Conservation (phyloP, 2,797 vertebrate genomes). For the Alcedo quadribrachys region DNA sequence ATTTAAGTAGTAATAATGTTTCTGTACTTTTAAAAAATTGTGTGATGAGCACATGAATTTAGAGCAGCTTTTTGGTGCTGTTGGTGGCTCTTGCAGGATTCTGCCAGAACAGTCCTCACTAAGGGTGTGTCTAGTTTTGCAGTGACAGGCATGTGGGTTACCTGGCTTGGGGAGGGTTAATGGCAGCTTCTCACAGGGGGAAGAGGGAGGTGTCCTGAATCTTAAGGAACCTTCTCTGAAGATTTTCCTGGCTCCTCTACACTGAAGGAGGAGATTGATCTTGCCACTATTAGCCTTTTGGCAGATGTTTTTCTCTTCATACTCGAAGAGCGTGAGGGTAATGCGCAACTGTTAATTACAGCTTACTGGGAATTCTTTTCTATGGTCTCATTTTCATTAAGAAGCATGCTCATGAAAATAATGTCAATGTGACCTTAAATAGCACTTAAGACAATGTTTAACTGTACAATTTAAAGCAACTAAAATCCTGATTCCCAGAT, state of each 20-base stretch:
- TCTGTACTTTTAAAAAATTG: neutral
- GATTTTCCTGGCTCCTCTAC: neutral
- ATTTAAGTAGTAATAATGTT: slow-evolving; percentile 4
- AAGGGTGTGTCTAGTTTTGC: neutral
- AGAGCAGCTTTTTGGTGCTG: neutral
- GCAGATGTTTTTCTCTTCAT: neutral
- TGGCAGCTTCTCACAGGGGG: neutral
- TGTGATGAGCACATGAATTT: neutral
- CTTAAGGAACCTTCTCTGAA: neutral
- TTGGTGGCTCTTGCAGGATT: neutral
- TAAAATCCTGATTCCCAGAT: neutral
- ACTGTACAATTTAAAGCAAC: neutral
- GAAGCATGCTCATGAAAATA: neutral
- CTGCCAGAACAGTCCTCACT: neutral
- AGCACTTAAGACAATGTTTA: neutral
- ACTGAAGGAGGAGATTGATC: neutral
- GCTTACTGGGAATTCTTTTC: neutral
- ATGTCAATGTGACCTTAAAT: neutral
- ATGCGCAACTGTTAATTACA: neutral
- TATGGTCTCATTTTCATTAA: neutral
- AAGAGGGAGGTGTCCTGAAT: neutral
- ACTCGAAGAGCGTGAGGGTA: neutral
- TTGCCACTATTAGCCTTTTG: neutral
- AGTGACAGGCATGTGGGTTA: neutral
- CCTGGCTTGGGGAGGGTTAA: neutral